Percentiles rank a stretch among this genome's conserved stretches.
phyloP scores from a whole-genome alignment of 2,888 invertebrate species.

The Leucophenga maculata region DNA sequence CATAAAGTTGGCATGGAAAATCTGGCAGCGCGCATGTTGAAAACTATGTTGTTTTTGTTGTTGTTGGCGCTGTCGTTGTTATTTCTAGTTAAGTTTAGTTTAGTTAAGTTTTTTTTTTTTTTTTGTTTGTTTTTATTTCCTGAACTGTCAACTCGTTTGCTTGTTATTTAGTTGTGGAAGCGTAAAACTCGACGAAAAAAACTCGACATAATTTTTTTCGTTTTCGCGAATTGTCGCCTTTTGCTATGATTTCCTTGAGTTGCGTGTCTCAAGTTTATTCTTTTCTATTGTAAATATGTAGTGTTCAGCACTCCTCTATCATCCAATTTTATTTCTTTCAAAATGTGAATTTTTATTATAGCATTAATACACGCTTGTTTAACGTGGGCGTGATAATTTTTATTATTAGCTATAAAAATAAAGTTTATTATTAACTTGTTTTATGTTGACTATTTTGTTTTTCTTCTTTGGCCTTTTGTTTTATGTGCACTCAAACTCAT shows the following conservation, averaged over 20 bases:
- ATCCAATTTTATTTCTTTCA: neutral
- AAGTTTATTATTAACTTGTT: constrained; percentile 63
- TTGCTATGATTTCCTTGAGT: neutral
- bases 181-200: too few relatives aligned
- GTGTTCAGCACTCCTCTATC: neutral
- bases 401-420: constrained; percentile 63
- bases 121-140: neutral
- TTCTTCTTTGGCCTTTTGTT: neutral
- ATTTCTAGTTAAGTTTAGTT: neutral
- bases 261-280: neutral
- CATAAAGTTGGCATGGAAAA: constrained; percentile 15
- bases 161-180: neutral
- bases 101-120: neutral
- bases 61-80: constrained; percentile 1
- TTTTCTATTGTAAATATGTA: neutral
- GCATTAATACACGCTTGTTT: constrained; percentile 18
- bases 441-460: constrained; percentile 30
- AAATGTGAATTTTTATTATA: constrained; percentile 44
- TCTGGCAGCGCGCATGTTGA: constrained; percentile 7
- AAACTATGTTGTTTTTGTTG: constrained; percentile 8
- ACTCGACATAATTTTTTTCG: neutral
- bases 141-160: constrained; percentile 12
- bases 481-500: constrained; percentile 29
- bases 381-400: constrained; percentile 61
- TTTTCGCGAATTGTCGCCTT: constrained; percentile 20